phyloP scores from a whole-genome alignment of 1,140 invertebrate species.

The Lerema accius region DNA sequence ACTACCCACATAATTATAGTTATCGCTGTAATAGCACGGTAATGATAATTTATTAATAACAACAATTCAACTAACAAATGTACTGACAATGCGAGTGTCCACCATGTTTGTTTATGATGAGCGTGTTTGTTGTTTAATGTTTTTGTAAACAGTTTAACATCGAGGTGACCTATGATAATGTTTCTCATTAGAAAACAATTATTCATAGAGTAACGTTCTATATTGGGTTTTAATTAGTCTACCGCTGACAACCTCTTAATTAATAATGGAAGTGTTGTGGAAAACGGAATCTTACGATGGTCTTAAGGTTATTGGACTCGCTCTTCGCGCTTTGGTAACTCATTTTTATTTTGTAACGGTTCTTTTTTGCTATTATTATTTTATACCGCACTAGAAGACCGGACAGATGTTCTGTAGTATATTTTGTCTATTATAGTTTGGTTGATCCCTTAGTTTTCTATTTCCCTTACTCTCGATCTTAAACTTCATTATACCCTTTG shows the following conservation, averaged over 20 bases:
- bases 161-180: constrained; percentile 16
- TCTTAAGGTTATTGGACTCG: constrained; percentile 39
- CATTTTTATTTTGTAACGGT: constrained; percentile 14
- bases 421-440: too few species aligned
- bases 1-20: too few species aligned
- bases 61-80: too few species aligned
- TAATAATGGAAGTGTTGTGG: constrained; percentile 33
- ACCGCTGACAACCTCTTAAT: too few species aligned
- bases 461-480: too few species aligned
- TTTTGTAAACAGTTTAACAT: constrained; percentile 28
- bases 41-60: constrained; percentile 1
- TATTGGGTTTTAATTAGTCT: background rate
- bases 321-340: constrained; percentile 40
- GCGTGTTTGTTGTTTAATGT: constrained; percentile 24
- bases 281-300: constrained; percentile 29
- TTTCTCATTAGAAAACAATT: background rate
- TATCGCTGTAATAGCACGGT: too few species aligned
- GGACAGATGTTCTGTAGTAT: too few species aligned
- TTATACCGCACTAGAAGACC: too few species aligned
- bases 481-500: too few species aligned
- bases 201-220: constrained; percentile 3
- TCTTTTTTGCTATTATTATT: constrained; percentile 18
- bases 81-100: constrained; percentile 1
- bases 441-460: too few species aligned
- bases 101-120: constrained; percentile 20